A percentile compares a stretch with the other conserved stretches of the same genome.
Conservation (phyloP, 2,888 invertebrate species). For the Pollenia labialis region DNA sequence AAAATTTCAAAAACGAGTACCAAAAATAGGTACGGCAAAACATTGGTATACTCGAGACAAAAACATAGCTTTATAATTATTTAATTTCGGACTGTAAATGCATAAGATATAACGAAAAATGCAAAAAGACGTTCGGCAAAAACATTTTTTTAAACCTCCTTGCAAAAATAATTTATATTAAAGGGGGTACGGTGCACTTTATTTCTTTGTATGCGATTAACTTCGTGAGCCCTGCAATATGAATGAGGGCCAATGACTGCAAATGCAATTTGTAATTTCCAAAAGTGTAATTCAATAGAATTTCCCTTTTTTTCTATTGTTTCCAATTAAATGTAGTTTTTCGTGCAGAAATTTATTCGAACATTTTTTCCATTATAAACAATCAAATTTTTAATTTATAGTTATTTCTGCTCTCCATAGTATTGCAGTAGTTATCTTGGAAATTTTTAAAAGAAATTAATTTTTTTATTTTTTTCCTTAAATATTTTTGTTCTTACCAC, state of each 20-base stretch:
- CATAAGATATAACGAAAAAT: too few relatives aligned
- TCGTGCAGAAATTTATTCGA: constrained; percentile 21
- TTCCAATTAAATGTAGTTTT: constrained; percentile 42
- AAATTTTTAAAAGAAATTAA: constrained; percentile 14
- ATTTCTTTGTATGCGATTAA: background rate
- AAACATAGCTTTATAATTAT: too few relatives aligned
- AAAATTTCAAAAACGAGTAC: too few relatives aligned
- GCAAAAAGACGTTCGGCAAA: too few relatives aligned
- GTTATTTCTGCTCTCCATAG: background rate
- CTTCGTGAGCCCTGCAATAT: too few relatives aligned
- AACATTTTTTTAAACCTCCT: too few relatives aligned
- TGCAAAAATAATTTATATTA: too few relatives aligned
- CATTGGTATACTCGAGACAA: too few relatives aligned
- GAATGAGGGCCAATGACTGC: background rate
- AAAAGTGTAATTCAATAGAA: constrained; percentile 11
- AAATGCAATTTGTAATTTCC: constrained; percentile 1
- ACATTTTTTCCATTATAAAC: background rate
- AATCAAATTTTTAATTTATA: constrained; percentile 10
- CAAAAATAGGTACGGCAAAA: too few relatives aligned
- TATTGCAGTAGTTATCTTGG: constrained; percentile 21
- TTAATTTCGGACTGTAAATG: too few relatives aligned
- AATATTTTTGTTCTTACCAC: constrained; percentile 35
- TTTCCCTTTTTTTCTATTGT: constrained; percentile 4
- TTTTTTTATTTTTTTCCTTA: constrained; percentile 24
- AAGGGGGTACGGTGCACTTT: background rate